Base-by-base conservation (phyloP, 2,888 invertebrate genomes). In the Campopleginae sp. region DNA sequence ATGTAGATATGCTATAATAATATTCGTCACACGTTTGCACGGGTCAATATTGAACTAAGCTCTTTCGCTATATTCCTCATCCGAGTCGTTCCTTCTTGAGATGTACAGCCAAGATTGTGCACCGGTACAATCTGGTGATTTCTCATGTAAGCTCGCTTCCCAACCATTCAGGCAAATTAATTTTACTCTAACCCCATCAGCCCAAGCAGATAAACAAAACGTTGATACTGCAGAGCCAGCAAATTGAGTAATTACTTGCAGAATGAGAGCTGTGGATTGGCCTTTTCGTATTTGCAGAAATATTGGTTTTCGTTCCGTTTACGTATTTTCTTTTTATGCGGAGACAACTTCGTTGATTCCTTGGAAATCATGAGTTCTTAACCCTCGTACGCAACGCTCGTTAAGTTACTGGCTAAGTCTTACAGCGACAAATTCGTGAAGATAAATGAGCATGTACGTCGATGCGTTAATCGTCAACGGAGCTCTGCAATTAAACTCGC, bases 21-120 rank as follows among this genome's bases (percentile, higher is more conserved):
- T 92, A 92, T 92, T 92, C 92, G 92, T 91, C 90, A 92, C 92
- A 92, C 92, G 92, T 92, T 92, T 91, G 90, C 90, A 80, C 88
- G 89, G 91, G 92, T 92, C 92, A 92, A 92, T 92, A 92, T 92
- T 92, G 92, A 92, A 90, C 91, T 90, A 89, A 90, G 92, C 91
- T 88, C 88, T 23, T 42, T 54, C 44, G 33, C 58, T 51, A 51
- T 51, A n/a, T n/a, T n/a, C n/a, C n/a, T 46, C 54, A 44, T 38
- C 44, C 42, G 51, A 58, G 12, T 61, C 48, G 48, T 51, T 33
- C 23, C 46, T 61, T 27, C 72, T 72, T 84, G 80, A 80, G 84
- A 78, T 63, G n/a, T 75, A 72, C n/a, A 80, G 27, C 17, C 63
- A 70, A 70, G 80, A 66, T 66, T 74, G 46, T 61, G 17, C 12